Percentiles rank a stretch among this genome's conserved stretches.
Conservation (phyloP, 2,888 invertebrate genomes). For the Lepas anatifera region DNA sequence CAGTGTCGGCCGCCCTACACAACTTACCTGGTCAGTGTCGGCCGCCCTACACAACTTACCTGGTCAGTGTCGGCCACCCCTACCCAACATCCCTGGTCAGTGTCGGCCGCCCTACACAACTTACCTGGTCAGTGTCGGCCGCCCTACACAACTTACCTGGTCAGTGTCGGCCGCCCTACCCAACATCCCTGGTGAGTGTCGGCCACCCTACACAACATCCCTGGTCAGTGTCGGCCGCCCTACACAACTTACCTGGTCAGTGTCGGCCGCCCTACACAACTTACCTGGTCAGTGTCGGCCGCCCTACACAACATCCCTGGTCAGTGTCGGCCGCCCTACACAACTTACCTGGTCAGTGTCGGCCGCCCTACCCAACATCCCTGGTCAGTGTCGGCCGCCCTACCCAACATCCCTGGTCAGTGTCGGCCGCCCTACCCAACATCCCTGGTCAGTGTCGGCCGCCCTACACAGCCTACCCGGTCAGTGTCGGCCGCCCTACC, state of each 20-base stretch:
- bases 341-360: constrained; percentile 38
- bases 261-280: constrained; percentile 51
- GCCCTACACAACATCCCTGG: constrained; percentile 56
- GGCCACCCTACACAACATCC: constrained; percentile 55
- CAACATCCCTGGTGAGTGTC: constrained; percentile 38
- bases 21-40: constrained; percentile 38
- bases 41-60: constrained; percentile 55
- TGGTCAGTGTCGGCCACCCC: constrained; percentile 41
- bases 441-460: constrained; percentile 35
- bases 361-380: constrained; percentile 55
- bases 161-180: constrained; percentile 48
- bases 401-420: constrained; percentile 43
- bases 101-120: constrained; percentile 51
- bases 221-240: constrained; percentile 45
- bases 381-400: constrained; percentile 45
- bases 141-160: constrained; percentile 56
- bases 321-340: constrained; percentile 48
- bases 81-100: constrained; percentile 43
- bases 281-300: constrained; percentile 35
- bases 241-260: constrained; percentile 43
- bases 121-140: constrained; percentile 35
- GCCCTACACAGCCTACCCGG: constrained; percentile 56
- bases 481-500: constrained; percentile 48
- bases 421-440: constrained; percentile 51
- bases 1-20: constrained; percentile 49